Percentiles rank a stretch among this genome's conserved stretches.
Conservation (phyloP, 1,140 invertebrate genomes). For the Drosophila sturtevanti region DNA sequence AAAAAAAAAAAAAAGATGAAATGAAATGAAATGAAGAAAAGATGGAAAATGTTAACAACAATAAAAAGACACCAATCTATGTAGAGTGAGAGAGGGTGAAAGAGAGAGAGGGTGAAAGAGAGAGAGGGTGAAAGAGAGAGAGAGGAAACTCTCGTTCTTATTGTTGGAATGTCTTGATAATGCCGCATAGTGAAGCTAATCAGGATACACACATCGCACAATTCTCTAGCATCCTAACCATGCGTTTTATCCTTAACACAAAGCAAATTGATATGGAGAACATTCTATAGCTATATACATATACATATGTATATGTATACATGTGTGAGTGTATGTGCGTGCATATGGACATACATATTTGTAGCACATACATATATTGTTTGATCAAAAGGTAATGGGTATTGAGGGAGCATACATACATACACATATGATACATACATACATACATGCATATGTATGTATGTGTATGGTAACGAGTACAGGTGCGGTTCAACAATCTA, state of each 20-base stretch:
- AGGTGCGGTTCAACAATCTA: neutral
- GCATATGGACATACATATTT: neutral
- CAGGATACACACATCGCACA: conserved; percentile 1
- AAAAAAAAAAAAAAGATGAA: neutral
- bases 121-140: neutral
- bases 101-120: neutral
- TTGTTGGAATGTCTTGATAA: conserved; percentile 4
- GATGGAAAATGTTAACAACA: neutral
- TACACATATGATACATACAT: too few species aligned
- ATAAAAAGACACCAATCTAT: neutral
- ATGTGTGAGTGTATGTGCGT: neutral
- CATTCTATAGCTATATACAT: neutral
- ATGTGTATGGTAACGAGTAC: neutral
- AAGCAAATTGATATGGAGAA: conserved; percentile 17
- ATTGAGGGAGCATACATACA: neutral
- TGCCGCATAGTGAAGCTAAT: neutral
- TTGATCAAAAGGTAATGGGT: conserved; percentile 15
- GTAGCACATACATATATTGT: conserved; percentile 2
- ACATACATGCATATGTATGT: too few species aligned
- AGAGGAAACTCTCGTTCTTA: too few species aligned
- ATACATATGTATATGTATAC: too few species aligned
- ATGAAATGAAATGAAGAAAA: neutral
- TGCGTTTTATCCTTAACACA: neutral
- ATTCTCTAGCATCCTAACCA: neutral
- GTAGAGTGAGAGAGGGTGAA: neutral